Conservation (phyloP, 2,888 invertebrate genomes). For the Perdita meconis region DNA sequence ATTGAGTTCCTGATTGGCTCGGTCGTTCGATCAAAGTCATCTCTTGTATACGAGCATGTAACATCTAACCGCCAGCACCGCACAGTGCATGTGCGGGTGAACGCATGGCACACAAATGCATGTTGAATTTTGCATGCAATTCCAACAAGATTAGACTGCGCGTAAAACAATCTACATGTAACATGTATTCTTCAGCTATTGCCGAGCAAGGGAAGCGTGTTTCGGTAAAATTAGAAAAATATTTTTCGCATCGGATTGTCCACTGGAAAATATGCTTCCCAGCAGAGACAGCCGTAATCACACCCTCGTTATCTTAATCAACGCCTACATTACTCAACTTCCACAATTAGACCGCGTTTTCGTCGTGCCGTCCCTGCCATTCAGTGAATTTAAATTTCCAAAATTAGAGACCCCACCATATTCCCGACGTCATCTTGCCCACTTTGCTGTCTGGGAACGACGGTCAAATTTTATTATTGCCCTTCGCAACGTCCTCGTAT, state of each 20-base stretch:
- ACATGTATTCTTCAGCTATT: not conserved
- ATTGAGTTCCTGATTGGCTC: constrained; percentile 62
- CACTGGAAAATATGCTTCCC: too few species aligned
- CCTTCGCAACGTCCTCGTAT: constrained; percentile 5
- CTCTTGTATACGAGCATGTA: constrained; percentile 55
- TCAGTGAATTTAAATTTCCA: not conserved
- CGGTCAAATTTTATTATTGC: constrained; percentile 47
- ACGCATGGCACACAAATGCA: constrained; percentile 21
- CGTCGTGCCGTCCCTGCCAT: not conserved
- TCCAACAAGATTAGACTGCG: constrained; percentile 40
- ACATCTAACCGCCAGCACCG: constrained; percentile 46
- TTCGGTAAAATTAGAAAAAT: not conserved
- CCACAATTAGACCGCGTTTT: not conserved
- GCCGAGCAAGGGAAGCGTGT: not conserved
- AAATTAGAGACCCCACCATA: not conserved
- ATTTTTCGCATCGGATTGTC: not conserved
- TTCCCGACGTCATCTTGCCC: not conserved
- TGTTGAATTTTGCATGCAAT: constrained; percentile 49
- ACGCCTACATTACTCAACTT: not conserved
- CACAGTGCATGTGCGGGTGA: constrained; percentile 36
- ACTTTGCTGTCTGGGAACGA: constrained; percentile 9
- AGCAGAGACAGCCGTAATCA: not conserved
- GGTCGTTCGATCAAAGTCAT: constrained; percentile 62
- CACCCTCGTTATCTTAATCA: constrained; percentile 3
- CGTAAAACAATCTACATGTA: constrained; percentile 25